phyloP scores from a whole-genome alignment of 2,113 vertebrate species.

The Microtus ochrogaster region DNA sequence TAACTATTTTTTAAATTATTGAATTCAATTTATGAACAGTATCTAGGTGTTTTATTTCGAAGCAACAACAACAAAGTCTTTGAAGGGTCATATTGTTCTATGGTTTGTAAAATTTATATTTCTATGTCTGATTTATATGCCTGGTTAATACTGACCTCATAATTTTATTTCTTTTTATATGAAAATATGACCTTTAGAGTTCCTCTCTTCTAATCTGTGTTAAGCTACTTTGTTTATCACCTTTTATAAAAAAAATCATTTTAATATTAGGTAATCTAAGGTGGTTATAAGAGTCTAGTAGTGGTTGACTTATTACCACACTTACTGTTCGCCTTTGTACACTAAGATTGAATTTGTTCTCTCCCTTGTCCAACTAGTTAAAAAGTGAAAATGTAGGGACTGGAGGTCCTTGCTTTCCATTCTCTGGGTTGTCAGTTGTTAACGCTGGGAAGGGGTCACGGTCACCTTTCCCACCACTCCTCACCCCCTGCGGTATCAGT shows the following conservation, averaged over 20 bases:
- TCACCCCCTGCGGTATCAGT: not conserved
- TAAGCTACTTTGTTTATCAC: not conserved
- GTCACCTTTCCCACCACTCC: not conserved
- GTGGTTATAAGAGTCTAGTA: not conserved
- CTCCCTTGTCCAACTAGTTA: not conserved
- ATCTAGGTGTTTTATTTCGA: conserved; percentile 2
- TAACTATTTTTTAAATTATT: not conserved
- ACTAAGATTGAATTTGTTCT: not conserved
- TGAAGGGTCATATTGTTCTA: not conserved
- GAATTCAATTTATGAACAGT: not conserved
- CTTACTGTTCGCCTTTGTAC: not conserved
- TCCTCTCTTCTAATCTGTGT: not conserved
- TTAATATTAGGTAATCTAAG: not conserved
- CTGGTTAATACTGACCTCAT: not conserved
- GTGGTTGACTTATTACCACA: not conserved
- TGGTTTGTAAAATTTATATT: not conserved
- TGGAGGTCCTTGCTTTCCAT: not conserved
- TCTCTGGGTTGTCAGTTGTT: not conserved
- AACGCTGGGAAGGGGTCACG: rapidly evolving
- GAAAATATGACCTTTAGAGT: not conserved
- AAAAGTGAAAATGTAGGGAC: not conserved
- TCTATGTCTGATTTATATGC: not conserved
- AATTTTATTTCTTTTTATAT: conserved; percentile 3
- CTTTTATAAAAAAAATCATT: conserved; percentile 14
- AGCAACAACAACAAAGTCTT: not conserved